phyloP scores from a whole-genome alignment of 1,140 invertebrate species.

The Mizuhopecten yessoensis region DNA sequence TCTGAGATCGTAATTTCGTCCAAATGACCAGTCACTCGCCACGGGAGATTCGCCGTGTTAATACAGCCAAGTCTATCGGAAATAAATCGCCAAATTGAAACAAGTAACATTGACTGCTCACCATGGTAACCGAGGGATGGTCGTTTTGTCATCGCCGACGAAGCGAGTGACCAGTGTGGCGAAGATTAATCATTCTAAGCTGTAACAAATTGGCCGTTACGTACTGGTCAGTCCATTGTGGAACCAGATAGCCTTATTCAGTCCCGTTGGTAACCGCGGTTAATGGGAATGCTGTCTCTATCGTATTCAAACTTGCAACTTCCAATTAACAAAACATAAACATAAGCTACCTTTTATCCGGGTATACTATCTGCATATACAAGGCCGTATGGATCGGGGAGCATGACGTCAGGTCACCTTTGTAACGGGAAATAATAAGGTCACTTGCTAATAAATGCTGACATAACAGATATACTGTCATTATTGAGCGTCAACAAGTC shows the following conservation, averaged over 20 bases:
- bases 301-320: too few species aligned
- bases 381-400: too few species aligned
- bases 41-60: slow-evolving; percentile 31
- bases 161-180: not conserved
- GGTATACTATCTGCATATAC: too few species aligned
- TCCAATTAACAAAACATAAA: too few species aligned
- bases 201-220: slow-evolving; percentile 18
- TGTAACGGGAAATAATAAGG: too few species aligned
- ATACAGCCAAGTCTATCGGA: slow-evolving; percentile 28
- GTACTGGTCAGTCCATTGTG: not conserved
- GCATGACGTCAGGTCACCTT: too few species aligned
- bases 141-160: not conserved
- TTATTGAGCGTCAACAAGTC: too few species aligned
- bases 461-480: too few species aligned
- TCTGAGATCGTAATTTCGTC: slow-evolving; percentile 29
- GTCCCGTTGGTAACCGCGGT: not conserved
- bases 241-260: not conserved
- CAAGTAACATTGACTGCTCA: slow-evolving; percentile 17
- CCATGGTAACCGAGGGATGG: slow-evolving; percentile 3
- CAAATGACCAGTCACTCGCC: slow-evolving; percentile 30
- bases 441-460: too few species aligned
- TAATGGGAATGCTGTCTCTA: not conserved
- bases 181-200: slow-evolving; percentile 21
- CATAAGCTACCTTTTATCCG: too few species aligned
- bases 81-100: slow-evolving; percentile 39